Evolutionary conservation across 2,888 invertebrate species (phyloP), one percentile per base, ranked within the genome.

Genomic region (Megaustenia siamemsis): DNA sequence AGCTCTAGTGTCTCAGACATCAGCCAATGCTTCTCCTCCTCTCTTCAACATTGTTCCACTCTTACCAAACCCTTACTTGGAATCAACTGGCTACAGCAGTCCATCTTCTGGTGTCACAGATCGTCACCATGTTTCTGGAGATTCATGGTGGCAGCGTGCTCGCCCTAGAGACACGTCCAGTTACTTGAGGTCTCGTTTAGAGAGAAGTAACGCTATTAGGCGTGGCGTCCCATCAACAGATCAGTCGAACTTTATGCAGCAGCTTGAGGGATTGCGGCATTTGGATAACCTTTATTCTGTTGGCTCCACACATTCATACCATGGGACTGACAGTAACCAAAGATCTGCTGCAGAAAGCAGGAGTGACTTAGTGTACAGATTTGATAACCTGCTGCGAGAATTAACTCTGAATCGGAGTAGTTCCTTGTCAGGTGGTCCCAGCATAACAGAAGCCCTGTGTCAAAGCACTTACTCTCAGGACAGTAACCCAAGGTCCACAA

Each of bases 11-110:
- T 68, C 53, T 40, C 66, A 49, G n/a, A 8, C 69, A 45, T 40
- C 32, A 53, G 15, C 24, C 21, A 35, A 12, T 10, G 53, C 68
- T 18, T 60, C 80, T 4, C 66, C 81, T 10, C 85, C 85, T 18
- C 49, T 69, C 3, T 85, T 79, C 60, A 85, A 85, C 66, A 81
- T 85, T 63, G 81, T 85, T 12, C 85, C 85, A 38, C 85, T 85
- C 1, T 56, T 81, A 12, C 85, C 85, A 49, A 85, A 81, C 53
- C 76, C 85, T 21, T 85, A 80, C n/a, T 43, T 83, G 35, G 69
- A 71, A 21, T 84, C 84, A 35, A 38, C 49, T 40, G 32, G 56
- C 12, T 66, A 1, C 60, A 38, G 21, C 43, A 66, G 49, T 32
- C 56, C 53, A 53, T 56, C 66, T 24, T 49, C 76, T n/a, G 76